These are phyloP conservation scores for Tenthredo scrophulariae DNA, from an alignment of 2,888 invertebrate genomes.

Conservation along the genomic window DNA sequence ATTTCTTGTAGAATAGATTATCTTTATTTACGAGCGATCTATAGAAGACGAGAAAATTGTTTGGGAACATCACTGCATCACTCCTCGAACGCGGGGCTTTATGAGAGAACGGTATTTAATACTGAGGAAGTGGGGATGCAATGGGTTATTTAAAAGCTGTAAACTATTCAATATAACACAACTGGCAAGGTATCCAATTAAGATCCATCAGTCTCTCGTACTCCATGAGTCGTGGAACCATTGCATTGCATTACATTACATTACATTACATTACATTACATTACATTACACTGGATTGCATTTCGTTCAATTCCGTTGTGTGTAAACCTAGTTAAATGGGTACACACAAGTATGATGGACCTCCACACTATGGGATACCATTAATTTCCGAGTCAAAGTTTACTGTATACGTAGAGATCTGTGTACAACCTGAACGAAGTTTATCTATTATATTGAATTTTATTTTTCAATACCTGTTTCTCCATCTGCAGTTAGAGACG, in stretches of 20 bases:
- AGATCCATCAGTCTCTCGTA: constrained; percentile 10
- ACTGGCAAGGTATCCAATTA: constrained; percentile 3
- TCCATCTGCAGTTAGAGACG: too few species aligned
- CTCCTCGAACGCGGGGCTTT: constrained; percentile 56
- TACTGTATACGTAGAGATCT: background rate
- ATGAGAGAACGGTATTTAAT: constrained; percentile 6
- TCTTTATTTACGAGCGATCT: constrained; percentile 78
- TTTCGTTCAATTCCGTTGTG: background rate
- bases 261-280: background rate
- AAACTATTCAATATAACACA: constrained; percentile 74
- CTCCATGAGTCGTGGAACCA: background rate
- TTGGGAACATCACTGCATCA: constrained; percentile 74
- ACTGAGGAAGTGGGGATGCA: background rate
- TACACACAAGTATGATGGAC: background rate
- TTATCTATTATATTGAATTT: background rate
- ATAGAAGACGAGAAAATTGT: constrained; percentile 74
- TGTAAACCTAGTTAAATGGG: background rate
- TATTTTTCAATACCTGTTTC: background rate
- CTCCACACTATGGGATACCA: background rate
- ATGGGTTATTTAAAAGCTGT: constrained; percentile 73
- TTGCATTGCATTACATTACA: background rate
- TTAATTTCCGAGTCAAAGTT: background rate
- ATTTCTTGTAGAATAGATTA: constrained; percentile 78
- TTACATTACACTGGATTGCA: background rate
- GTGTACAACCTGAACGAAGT: background rate